Conservation (phyloP, 2,113 vertebrate genomes). For the Platysteira castanea region DNA sequence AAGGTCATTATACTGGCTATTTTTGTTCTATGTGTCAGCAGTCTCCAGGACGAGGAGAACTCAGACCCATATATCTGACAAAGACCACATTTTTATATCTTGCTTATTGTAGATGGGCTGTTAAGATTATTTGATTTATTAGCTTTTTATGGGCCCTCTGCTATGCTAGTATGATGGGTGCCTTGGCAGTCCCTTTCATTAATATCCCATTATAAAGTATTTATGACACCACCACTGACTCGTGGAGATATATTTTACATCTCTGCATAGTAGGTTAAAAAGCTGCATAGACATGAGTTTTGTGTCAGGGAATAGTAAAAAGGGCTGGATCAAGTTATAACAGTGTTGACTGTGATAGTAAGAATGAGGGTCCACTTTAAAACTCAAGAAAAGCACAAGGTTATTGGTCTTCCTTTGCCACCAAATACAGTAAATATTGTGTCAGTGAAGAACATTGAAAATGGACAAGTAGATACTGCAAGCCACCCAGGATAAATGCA, state of each 20-base stretch:
- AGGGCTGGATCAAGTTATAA: not conserved
- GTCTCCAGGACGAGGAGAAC: slow-evolving; percentile 10
- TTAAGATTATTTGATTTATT: slow-evolving; percentile 58
- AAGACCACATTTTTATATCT: slow-evolving; percentile 45
- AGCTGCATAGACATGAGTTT: not conserved
- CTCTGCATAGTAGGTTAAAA: slow-evolving; percentile 37
- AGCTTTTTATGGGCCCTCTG: slow-evolving; percentile 46
- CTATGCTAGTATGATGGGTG: slow-evolving; percentile 19
- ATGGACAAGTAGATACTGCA: not conserved
- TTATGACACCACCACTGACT: slow-evolving; percentile 62
- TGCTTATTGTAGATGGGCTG: slow-evolving; percentile 41
- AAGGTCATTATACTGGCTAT: slow-evolving; percentile 36
- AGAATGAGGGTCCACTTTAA: not conserved
- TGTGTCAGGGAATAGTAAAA: slow-evolving; percentile 21
- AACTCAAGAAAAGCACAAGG: not conserved
- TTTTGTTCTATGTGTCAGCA: slow-evolving; percentile 52
- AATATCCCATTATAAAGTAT: slow-evolving; percentile 67
- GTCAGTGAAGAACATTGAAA: not conserved
- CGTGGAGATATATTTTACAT: slow-evolving; percentile 51
- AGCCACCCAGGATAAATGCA: not conserved
- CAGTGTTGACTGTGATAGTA: not conserved
- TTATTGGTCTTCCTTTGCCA: not conserved
- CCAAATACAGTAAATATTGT: not conserved
- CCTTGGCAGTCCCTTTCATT: slow-evolving; percentile 62
- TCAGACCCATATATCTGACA: slow-evolving; percentile 42